Base-by-base conservation (phyloP, 2,113 vertebrate species). In the Alethe castanea region DNA sequence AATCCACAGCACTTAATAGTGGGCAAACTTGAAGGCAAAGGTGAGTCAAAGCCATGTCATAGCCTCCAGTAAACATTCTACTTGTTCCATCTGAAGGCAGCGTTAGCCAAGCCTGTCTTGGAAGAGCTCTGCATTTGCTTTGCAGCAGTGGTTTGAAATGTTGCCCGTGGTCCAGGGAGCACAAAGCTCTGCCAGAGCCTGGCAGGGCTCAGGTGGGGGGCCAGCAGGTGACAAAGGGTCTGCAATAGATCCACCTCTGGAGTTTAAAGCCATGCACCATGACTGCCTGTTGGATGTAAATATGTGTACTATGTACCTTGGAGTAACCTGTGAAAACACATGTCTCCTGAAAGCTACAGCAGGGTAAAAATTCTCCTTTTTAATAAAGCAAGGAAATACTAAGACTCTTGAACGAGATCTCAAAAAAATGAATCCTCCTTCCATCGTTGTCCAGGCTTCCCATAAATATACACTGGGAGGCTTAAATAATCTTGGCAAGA, bases 401-500 rank as follows among this genome's bases (percentile, higher is more conserved):
- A 74, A 74, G 50, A 85, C 59, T 70, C 38, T 72, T 61, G 48
- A 95, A 84, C 0, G 3, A 94, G 53, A 76, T 13, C 82, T 90
- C 29, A 82, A 76, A 86, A 88, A 84, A 90, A 64, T 25, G 45
- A 91, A 65, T 87, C 59, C 36, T 89, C 36, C 42, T 83, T 90
- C 93, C 38, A 93, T 81, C 77, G n/a, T 66, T 82, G 61, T 92
- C 85, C 82, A 92, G 52, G 60, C 90, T 86, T 94, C 92, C 80
- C 84, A 78, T 86, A 85, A 94, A 82, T 91, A 88, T 94, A 81
- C 76, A 59, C 85, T 88, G 65, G 64, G 81, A 94, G 73, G 84
- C 85, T 96, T 95, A 94, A 95, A 94, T 94, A 95, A 94, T 94
- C 87, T 93, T 97, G 96, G 95, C 96, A 89, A 94, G 76, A 78